Base-by-base conservation (phyloP, 2,888 invertebrate genomes). In the Julus scanicus region DNA sequence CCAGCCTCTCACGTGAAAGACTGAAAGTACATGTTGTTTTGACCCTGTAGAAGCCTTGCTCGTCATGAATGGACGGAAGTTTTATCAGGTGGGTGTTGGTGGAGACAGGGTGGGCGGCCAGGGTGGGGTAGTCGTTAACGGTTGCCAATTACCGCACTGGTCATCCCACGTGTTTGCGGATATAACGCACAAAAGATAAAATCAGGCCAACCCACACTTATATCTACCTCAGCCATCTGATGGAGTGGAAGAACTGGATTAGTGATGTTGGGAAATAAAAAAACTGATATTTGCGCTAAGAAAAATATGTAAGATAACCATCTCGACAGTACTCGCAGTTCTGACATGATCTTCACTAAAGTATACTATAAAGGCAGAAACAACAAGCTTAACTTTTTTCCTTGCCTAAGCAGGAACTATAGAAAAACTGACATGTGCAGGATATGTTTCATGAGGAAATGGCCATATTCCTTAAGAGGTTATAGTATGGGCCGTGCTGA, bases 131-230 rank as follows among this genome's bases (percentile, higher is more conserved):
- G 57, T n/a, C 17, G 17, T 6, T 57, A 57, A 57, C 57, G 57
- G 57, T 57, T 57, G 57, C 57, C 57, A 57, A 57, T 57, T 57
- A 57, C n/a, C 57, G n/a, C 17, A 6, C n/a, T 3, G 57, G n/a
- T n/a, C 57, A 57, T 57, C 57, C 57, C 57, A 57, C 57, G 57
- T 57, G 57, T 57, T 57, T 57, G 57, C 57, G 57, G 57, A 57
- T n/a, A 57, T 57, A n/a, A 57, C 57, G 57, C 57, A n/a, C n/a
- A n/a, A 57, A 57, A 57, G 11, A 57, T n/a, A 57, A 57, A n/a
- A n/a, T n/a, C n/a, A n/a, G n/a, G n/a, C n/a, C n/a, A n/a, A n/a
- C n/a, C 4, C 57, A n/a, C 57, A 57, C 57, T n/a, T n/a, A 57
- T n/a, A n/a, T n/a, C n/a, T 57, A 57, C n/a, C 57, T 53, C 53